Evolutionary conservation across 1,140 invertebrate species (phyloP), one percentile per base, ranked within the genome.

Genomic region (Hypothenemus hampei): DNA sequence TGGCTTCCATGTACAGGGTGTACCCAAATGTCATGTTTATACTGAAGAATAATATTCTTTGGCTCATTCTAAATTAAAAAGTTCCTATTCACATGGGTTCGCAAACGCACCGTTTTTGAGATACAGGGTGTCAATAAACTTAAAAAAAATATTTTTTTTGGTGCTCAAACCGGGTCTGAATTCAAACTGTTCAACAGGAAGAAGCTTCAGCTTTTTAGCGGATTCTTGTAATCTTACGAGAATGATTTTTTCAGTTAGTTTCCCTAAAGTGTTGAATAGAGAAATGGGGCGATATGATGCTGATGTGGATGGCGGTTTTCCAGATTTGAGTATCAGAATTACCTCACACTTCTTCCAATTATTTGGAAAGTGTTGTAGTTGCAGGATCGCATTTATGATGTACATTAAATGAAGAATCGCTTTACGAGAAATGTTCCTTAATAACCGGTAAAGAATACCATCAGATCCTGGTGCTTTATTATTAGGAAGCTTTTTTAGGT

Each of bases 231-330:
- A 3, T 20, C 23, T 46, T 19, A 1, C 3, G 3, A 46, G n/a
- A 19, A 70, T 51, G 7, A 67, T 50, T 53, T 60, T 67, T 64
- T 71, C 69, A 18, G 63, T 44, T 3, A 71, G 1, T 57, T 73
- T 73, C 1, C 47, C 52, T 6, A 70, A 13, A 7, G 36, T 48
- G 11, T 59, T 57, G 6, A 70, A 52, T 0, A 73, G 57, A 16
- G 64, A 69, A 7, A 73, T 72, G 0, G 70, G 70, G n/a, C 69
- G 47, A 49, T 72, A 70, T 21, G 55, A 66, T 8, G 11, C 13
- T 6, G 65, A 58, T 4, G 22, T 18, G 5, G 53, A 26, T 37
- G 44, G 15, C 62, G 20, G 51, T 74, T n/a, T n/a, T n/a, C n/a
- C n/a, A n/a, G n/a, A n/a, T n/a, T n/a, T n/a, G n/a, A n/a, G n/a